Evolutionary conservation across 2,888 invertebrate genomes (phyloP), one percentile per base, ranked within the genome.

Genomic region (Myopa tessellatipennis): DNA sequence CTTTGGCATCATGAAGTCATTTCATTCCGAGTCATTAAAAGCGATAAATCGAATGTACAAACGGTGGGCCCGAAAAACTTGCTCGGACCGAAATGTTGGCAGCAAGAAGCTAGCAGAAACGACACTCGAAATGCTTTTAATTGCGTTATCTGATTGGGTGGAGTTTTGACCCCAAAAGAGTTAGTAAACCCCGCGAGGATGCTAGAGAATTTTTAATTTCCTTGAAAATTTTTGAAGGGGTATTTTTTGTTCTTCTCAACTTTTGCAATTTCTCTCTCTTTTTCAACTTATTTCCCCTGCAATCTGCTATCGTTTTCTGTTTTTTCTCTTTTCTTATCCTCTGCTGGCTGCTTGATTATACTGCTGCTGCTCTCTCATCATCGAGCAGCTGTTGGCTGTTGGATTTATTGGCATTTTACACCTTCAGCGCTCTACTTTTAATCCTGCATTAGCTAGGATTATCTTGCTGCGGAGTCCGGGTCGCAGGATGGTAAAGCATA

Each of bases 1-100:
- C 36, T 8, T 65, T 65, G 65, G 65, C 65, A 65, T 10, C 26
- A 14, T 12, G 14, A 65, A 65, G 38, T 18, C 45, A 40, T 26
- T 69, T 34, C 69, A 69, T 69, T 69, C 69, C 69, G 52, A 69
- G 52, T 50, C 69, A 69, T 69, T 69, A 8, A 26, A 45, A n/a
- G 5, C 68, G 45, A 14, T 68, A 34, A 40, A 69, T 69, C 69
- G 52, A 69, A 4, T 52, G 34, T 34, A 52, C 52, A n/a, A 52
- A 2, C 8, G 34, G 65, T 63, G 3, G 18, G 1, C 18, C n/a
- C 60, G 60, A 60, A 63, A 63, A 63, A 63, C 10, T 60, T 60
- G 61, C 1, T 26, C n/a, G 4, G 61, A 6, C 10, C 18, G 34
- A 16, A 60, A 60, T 60, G 3, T 8, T 8, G 26, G 26, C 63